phyloP scores from a whole-genome alignment of 1,140 invertebrate species.

The Drosophila sproati region DNA sequence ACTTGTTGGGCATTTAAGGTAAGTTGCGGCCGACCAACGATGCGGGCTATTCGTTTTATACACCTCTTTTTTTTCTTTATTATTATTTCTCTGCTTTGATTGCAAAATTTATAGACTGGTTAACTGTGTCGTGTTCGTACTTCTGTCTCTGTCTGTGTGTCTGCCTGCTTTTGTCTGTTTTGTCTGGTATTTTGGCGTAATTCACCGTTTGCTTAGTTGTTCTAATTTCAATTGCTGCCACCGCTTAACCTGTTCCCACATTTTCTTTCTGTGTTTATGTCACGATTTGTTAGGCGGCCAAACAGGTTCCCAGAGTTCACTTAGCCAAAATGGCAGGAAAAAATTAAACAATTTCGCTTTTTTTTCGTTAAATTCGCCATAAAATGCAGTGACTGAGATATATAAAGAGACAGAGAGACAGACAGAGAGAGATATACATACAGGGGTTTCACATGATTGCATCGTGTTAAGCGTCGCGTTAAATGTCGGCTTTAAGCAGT shows the following conservation, averaged over 20 bases:
- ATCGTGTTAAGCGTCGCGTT: slow-evolving; percentile 34
- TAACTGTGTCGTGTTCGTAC: slow-evolving; percentile 58
- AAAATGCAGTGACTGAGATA: slow-evolving; percentile 33
- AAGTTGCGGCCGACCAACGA: not conserved
- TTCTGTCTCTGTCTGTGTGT: slow-evolving; percentile 3
- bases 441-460: slow-evolving; percentile 60
- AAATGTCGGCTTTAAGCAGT: slow-evolving; percentile 11
- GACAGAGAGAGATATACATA: not conserved
- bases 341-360: slow-evolving; percentile 64
- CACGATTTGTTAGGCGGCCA: slow-evolving; percentile 65
- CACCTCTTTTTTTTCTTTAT: not conserved
- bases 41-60: slow-evolving; percentile 30
- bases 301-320: slow-evolving; percentile 62
- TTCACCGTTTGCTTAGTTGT: slow-evolving; percentile 66
- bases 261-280: slow-evolving; percentile 77
- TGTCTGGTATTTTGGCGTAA: slow-evolving; percentile 38
- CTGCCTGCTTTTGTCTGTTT: slow-evolving; percentile 13
- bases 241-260: slow-evolving; percentile 72
- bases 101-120: slow-evolving; percentile 49
- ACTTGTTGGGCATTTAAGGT: slow-evolving; percentile 4
- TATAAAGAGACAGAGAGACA: too few species aligned
- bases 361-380: slow-evolving; percentile 51
- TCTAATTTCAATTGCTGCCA: slow-evolving; percentile 70
- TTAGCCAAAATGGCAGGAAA: slow-evolving; percentile 49
- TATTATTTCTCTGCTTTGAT: slow-evolving; percentile 31